Base-by-base conservation (phyloP, 2,113 vertebrate species). In the Mastomys natalensis region DNA sequence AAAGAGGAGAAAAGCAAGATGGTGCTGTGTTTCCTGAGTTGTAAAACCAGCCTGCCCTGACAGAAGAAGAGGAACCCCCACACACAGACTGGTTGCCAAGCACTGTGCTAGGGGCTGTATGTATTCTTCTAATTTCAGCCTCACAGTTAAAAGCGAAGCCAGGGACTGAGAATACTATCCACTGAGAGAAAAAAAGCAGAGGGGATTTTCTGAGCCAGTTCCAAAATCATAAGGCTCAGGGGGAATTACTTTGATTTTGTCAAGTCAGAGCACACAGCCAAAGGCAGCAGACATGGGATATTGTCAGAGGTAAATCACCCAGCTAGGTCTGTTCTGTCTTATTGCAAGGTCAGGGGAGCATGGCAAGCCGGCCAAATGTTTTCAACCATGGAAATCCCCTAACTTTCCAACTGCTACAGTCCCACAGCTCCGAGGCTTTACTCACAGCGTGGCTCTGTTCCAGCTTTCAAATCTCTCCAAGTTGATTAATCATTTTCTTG, bases 401-500 rank as follows among this genome's bases (percentile, higher is more conserved):
- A 37, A 78, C 93, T 98, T 98, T 98, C 94, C 51, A 89, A 95
- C 87, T 95, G 95, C 95, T 97, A 17, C 89, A 89, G 55, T 97
- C 89, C 76, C 92, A 82, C 94, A 97, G 97, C 95, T 90, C 95
- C 9, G 15, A 97, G 94, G 78, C 89, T 98, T 98, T 97, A 96
- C 95, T 98, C 97, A 97, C 24, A 96, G 87, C 34, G 64, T 97
- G 93, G 95, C 97, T 96, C 86, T 96, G 88, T 92, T 70, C 74
- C 96, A 97, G 95, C 87, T 97, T 98, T 98, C 97, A 96, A 94
- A 98, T 88, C 70, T 98, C 95, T 97, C 97, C 88, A 66, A 92
- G 93, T 98, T 98, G 97, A 97, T 98, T 98, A 98, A 97, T 98
- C 76, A 95, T 98, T 98, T 98, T 98, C 98, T 84, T 98, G 97